Base-by-base conservation (phyloP, 2,113 vertebrate genomes). In the Pterocles orientalis region DNA sequence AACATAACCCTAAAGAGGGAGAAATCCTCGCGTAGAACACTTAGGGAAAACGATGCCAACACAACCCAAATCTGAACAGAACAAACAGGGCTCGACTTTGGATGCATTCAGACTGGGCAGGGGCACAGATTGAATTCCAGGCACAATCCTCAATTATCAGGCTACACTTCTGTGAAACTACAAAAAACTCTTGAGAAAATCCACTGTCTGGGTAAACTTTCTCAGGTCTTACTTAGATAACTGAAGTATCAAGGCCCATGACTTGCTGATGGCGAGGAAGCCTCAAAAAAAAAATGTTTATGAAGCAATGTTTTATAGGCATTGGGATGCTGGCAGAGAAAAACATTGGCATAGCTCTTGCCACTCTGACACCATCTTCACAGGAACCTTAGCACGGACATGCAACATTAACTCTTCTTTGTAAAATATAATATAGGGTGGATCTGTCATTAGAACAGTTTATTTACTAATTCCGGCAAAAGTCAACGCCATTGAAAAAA, bases 401-500 rank as follows among this genome's bases (percentile, higher is more conserved):
- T 6, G 88, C 60, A 94, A 80, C 73, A 45, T 54, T 80, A 87
- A 73, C 62, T 87, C 69, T 82, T 33, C 83, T 93, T 92, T 95
- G 85, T 81, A 47, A 88, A 92, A 82, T 41, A 89, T 33, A 96
- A 93, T 75, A 54, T 23, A 88, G 72, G 84, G 91, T 57, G 90
- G 87, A 86, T 72, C 77, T 92, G 66, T 45, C 69, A 79, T 66
- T 71, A 86, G 66, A 82, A 86, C 19, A 95, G 88, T 48, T 79
- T 95, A 85, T 95, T 97, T 96, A 94, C 84, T 51, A 87, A 87
- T 91, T 94, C 84, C 88, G 95, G 75, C 48, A 66, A 47, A 95
- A 95, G 81, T 69, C 83, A 95, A 86, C 64, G 88, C 60, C 78
- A 92, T 3, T 78, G 51, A 20, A 88, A 93, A 77, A 80, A 50